These are phyloP conservation scores for Helicolenus hilgendorfi DNA, from an alignment of 2,797 vertebrate genomes.

Conservation along the genomic window DNA sequence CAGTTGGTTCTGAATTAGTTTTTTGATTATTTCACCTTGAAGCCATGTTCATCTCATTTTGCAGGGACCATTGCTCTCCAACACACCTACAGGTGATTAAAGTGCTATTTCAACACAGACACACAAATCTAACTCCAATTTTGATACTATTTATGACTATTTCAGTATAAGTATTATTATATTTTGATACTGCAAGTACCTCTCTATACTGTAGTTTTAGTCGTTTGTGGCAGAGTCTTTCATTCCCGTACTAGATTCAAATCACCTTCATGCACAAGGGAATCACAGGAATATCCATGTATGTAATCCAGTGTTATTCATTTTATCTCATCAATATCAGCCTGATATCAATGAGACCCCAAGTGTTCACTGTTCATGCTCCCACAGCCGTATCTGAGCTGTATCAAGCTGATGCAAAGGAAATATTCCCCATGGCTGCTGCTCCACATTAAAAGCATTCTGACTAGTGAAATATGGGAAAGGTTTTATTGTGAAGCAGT, in stretches of 20 bases:
- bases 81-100: not conserved
- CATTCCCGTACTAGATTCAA: not conserved
- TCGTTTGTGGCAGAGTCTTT: not conserved
- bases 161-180: not conserved
- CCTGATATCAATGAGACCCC: no score
- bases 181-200: not conserved
- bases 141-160: not conserved
- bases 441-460: not conserved
- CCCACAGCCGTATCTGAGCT: not conserved
- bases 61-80: not conserved
- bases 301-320: not conserved
- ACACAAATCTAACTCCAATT: not conserved
- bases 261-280: not conserved
- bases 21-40: not conserved
- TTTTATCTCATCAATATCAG: not conserved
- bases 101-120: not conserved
- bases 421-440: not conserved
- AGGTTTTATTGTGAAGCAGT: not conserved
- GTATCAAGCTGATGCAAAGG: not conserved
- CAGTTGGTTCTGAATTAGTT: not conserved
- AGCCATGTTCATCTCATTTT: not conserved
- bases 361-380: not conserved
- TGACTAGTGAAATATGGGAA: not conserved
- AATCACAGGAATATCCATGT: not conserved
- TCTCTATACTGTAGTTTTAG: not conserved